phyloP scores from a whole-genome alignment of 2,113 vertebrate genomes.

The Toxotes chatareus region DNA sequence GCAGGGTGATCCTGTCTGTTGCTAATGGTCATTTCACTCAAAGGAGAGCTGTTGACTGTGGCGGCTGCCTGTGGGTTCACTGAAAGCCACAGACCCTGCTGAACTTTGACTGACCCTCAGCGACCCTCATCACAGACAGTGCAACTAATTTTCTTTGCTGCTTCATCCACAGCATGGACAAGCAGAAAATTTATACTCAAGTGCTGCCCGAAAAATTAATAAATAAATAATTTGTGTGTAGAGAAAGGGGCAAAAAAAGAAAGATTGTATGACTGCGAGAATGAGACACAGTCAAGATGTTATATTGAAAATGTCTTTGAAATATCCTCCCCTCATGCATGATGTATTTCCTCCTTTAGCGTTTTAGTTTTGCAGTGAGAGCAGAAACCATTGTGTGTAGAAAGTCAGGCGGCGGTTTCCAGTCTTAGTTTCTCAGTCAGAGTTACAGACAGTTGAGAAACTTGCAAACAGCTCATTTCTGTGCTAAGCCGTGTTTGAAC shows the following conservation, averaged over 20 bases:
- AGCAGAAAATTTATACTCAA: neutral
- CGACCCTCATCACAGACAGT: neutral
- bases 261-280: neutral
- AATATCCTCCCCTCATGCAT: slow-evolving; percentile 38
- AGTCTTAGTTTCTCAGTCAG: slow-evolving; percentile 22
- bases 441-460: slow-evolving; percentile 34
- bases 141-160: neutral
- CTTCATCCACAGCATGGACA: neutral
- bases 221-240: neutral
- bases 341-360: slow-evolving; percentile 44
- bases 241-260: slow-evolving; percentile 7
- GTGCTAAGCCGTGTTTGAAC: slow-evolving; percentile 20
- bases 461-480: slow-evolving; percentile 42
- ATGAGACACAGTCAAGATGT: neutral
- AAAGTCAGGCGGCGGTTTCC: slow-evolving; percentile 16
- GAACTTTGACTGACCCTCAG: slow-evolving; percentile 35
- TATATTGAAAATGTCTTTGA: neutral
- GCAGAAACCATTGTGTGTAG: slow-evolving; percentile 26
- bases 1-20: slow-evolving; percentile 56
- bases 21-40: slow-evolving; percentile 58
- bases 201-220: neutral
- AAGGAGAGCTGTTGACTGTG: slow-evolving; percentile 15
- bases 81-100: slow-evolving; percentile 3
- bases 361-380: slow-evolving; percentile 21
- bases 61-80: slow-evolving; percentile 4